Base-by-base conservation (phyloP, 2,888 invertebrate species). In the Amphipyra tragopoginis region DNA sequence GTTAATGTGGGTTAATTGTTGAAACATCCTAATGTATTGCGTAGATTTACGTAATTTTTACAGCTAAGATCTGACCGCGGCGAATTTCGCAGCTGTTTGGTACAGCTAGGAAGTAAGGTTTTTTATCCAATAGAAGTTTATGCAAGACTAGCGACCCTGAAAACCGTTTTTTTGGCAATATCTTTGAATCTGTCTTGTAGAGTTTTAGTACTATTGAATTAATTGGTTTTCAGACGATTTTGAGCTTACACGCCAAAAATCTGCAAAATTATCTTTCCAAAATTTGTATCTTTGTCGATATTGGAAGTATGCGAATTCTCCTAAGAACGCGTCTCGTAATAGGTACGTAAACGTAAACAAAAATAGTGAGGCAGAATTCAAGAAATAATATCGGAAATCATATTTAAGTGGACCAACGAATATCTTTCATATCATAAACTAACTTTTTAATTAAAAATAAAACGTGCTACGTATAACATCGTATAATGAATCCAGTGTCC, bases 121-220 rank as follows among this genome's bases (percentile, higher is more conserved):
- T 58, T 59, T 56, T 45, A 49, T 53, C 34, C 39, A 33, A 53
- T 43, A 67, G 11, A 47, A 6, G 26, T 45, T 55, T 75, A 45
- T 34, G 64, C 42, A 55, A 59, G 11, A 21, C 40, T 38, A 26
- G 10, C 36, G 55, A 36, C 75, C 64, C 9, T 75, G 55, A 75
- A 73, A 51, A 26, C 11, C 7, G n/a, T n/a, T 44, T 49, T 61
- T 58, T 60, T 45, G 33, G 56, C 21, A 29, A 52, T 51, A 38
- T 48, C 13, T 62, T 57, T 68, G 38, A 51, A 53, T 54, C 1
- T 14, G 49, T 38, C 34, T 40, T 33, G 34, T 13, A 56, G 21
- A 21, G 34, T 54, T 54, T n/a, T 74, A 13, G 45, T 43, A 3
- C 39, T 29, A 13, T n/a, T 13, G 6, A 13, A 33, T 26, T 29